Percentiles rank a stretch among this genome's conserved stretches.
phyloP scores from a whole-genome alignment of 1,140 invertebrate genomes.

The Polyergus mexicanus region DNA sequence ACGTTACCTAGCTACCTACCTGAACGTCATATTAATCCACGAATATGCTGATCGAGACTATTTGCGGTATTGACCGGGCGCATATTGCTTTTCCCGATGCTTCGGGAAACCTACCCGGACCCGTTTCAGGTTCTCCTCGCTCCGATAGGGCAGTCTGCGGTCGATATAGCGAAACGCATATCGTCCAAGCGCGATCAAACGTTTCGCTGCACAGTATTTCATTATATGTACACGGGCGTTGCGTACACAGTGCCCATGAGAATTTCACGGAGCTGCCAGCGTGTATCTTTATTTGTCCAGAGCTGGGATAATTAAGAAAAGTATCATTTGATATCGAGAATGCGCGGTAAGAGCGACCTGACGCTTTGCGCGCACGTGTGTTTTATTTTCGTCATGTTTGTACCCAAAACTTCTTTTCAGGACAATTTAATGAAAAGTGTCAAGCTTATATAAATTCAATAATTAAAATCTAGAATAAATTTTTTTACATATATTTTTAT shows the following conservation, averaged over 20 bases:
- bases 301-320: not conserved
- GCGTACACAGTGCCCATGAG: not conserved
- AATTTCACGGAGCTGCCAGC: not conserved
- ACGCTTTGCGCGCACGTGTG: not conserved
- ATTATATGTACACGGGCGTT: slow-evolving; percentile 50
- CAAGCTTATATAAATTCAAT: too few species aligned
- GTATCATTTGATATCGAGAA: not conserved
- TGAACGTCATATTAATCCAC: slow-evolving; percentile 64
- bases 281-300: slow-evolving; percentile 4
- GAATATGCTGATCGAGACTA: slow-evolving; percentile 67
- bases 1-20: slow-evolving; percentile 57
- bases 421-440: too few species aligned
- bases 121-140: slow-evolving; percentile 40
- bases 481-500: not conserved
- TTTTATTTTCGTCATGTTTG: not conserved
- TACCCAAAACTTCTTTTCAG: not conserved
- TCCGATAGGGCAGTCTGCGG: slow-evolving; percentile 28
- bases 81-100: slow-evolving; percentile 67
- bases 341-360: not conserved
- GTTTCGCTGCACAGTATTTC: slow-evolving; percentile 58
- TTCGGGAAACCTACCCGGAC: slow-evolving; percentile 33
- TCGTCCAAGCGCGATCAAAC: slow-evolving; percentile 50
- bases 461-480: too few species aligned
- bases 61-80: slow-evolving; percentile 64
- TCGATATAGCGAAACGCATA: slow-evolving; percentile 66